A percentile compares a stretch with the other conserved stretches of the same genome.
These are phyloP conservation scores for Pseudococcus jackbeardsleyi DNA, from an alignment of 2,888 invertebrate genomes.

Conservation along the genomic window DNA sequence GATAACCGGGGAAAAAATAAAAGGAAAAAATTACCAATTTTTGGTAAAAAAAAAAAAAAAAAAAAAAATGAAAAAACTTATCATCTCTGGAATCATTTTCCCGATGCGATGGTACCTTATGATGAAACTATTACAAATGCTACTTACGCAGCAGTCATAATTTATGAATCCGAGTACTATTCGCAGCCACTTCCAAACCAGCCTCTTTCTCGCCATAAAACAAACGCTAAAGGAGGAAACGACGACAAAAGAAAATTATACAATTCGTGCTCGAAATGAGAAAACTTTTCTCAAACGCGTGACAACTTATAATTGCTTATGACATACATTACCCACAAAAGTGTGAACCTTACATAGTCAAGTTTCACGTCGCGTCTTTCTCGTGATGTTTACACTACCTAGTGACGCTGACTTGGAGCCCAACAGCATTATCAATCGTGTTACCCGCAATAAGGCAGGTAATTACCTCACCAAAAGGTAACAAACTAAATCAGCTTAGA, in stretches of 20 bases:
- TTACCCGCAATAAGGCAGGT: neutral
- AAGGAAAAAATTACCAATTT: too few species aligned
- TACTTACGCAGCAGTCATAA: too few species aligned
- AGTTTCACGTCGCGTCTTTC: neutral
- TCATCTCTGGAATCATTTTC: too few species aligned
- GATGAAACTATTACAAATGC: too few species aligned
- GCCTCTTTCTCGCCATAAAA: neutral
- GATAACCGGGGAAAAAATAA: too few species aligned
- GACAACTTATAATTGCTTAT: slow-evolving; percentile 46
- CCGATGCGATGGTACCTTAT: too few species aligned
- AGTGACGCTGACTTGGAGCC: neutral
- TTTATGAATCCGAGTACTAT: too few species aligned
- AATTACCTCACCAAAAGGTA: neutral
- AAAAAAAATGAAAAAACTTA: too few species aligned
- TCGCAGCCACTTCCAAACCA: neutral
- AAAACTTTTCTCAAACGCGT: slow-evolving; percentile 29
- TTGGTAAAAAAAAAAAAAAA: too few species aligned
- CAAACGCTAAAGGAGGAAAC: neutral
- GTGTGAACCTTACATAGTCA: neutral
- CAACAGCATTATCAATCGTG: neutral
- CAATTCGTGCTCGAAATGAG: slow-evolving; percentile 34
- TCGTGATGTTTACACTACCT: neutral
- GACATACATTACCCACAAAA: slow-evolving; percentile 24
- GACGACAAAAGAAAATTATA: slow-evolving; percentile 35
- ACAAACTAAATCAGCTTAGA: neutral